Evolutionary conservation across 64 coral and sea anemone genomes (phyloP), one percentile per base, ranked within the genome.

Genomic region (Platygyra sinensis): DNA sequence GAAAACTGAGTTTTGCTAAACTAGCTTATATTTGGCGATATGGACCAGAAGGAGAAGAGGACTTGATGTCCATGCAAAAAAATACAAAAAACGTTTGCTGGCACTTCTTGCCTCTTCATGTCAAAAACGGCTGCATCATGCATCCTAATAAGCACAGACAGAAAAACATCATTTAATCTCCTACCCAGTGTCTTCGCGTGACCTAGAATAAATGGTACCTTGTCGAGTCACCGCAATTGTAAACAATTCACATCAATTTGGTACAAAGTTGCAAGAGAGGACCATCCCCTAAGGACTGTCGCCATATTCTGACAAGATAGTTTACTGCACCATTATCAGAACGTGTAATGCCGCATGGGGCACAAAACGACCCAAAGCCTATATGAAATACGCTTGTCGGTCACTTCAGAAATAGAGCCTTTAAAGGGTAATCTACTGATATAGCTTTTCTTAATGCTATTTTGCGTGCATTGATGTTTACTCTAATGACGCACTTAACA

Each of bases 171-270:
- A 57, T 12, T 15, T 3, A 14, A 2, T 12, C 54, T 57, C 54
- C 54, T 16, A 46, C 54, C 54, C 54, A 57, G 11, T 12, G 2
- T 14, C 10, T 14, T 14, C 10, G 15, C 2, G 54, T 57, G 15
- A 57, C 54, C 65, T 11, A 69, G 22, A 69, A 69, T n/a, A 28
- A 2, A 27, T 69, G 65, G 20, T 69, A 24, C 65, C 25, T 10
- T 27, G 22, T 69, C n/a, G 65, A 24, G 22, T 69, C 65, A 69
- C 2, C 10, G 65, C 65, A 62, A 39, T 65, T 28, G 80, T 85
- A 85, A 85, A 85, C 81, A 85, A 39, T 85, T 85, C 25, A 71
- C 62, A 85, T 17, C 63, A 85, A 69, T 85, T 71, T 71, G 81
- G 81, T 33, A 69, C 63, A 28, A 72, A 85, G 71, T 27, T 50